Percentiles rank a stretch among this genome's conserved stretches.
Evolutionary conservation across 1,140 invertebrate genomes (phyloP).

Genomic region (Amphibalanus amphitrite): DNA sequence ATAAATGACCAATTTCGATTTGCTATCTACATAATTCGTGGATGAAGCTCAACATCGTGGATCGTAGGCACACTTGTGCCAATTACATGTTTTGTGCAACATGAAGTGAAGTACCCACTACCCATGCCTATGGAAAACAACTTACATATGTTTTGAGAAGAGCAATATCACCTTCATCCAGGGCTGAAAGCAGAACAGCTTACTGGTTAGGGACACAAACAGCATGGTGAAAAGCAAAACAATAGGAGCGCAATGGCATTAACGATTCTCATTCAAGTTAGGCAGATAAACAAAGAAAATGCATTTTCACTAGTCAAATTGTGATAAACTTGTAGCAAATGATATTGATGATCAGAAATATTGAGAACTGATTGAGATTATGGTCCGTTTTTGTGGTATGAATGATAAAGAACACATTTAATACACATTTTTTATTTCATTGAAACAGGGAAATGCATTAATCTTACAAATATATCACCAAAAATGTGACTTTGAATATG

Average conservation of each 20-base stretch:
- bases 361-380: no score
- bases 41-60: no score
- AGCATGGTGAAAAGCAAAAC: neutral
- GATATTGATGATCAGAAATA: no score
- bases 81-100: conserved; percentile 1
- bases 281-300: no score
- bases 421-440: no score
- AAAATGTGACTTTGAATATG: no score
- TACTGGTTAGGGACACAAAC: neutral
- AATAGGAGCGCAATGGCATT: neutral
- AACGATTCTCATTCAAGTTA: neutral
- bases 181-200: conserved; percentile 41
- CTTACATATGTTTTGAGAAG: conserved; percentile 93
- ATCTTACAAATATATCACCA: no score
- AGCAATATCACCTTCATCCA: conserved; percentile 97
- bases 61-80: neutral
- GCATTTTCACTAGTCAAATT: no score
- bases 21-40: no score
- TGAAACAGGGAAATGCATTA: no score
- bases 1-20: no score
- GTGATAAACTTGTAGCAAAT: no score
- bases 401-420: neutral
- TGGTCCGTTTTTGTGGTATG: neutral
- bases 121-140: conserved; percentile 20
- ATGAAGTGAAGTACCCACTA: neutral